phyloP scores from a whole-genome alignment of 2,888 invertebrate species.

The Drosophila macrospina region DNA sequence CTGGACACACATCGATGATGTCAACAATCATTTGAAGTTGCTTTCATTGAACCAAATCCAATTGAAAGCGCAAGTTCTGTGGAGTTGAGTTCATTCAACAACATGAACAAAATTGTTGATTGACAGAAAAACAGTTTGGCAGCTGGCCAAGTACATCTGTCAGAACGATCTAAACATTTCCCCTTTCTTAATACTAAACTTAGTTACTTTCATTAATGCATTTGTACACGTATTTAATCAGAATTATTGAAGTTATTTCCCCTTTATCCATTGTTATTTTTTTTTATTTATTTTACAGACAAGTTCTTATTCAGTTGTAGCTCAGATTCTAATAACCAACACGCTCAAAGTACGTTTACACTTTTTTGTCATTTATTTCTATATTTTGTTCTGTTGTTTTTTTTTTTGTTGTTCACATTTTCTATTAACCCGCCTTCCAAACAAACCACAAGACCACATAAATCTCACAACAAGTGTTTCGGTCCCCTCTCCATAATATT shows the following conservation, averaged over 20 bases:
- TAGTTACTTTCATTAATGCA: conserved; percentile 26
- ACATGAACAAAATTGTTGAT: neutral
- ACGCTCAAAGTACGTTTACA: conserved; percentile 75
- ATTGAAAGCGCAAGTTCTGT: neutral
- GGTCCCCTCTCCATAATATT: conserved; percentile 27
- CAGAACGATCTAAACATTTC: neutral
- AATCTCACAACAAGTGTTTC: conserved; percentile 34
- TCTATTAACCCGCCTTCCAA: conserved; percentile 29
- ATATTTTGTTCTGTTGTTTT: conserved; percentile 6
- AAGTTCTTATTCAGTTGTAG: conserved; percentile 75
- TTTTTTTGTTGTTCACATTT: conserved; percentile 17
- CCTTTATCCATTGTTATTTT: conserved; percentile 42
- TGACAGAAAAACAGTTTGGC: neutral
- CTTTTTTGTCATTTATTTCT: conserved; percentile 31
- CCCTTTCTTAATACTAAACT: conserved; percentile 1
- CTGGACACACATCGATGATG: conserved; percentile 56
- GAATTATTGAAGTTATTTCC: conserved; percentile 30
- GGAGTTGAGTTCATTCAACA: neutral
- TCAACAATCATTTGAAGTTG: conserved; percentile 45
- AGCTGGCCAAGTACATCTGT: conserved; percentile 1
- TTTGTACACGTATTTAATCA: conserved; percentile 14
- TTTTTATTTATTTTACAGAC: conserved; percentile 63
- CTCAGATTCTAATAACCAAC: conserved; percentile 76
- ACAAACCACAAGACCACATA: conserved; percentile 25
- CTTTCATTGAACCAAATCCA: conserved; percentile 30